phyloP scores from a whole-genome alignment of 35 echinoderm and acorn worm genomes.

The Heliocidaris tuberculata region DNA sequence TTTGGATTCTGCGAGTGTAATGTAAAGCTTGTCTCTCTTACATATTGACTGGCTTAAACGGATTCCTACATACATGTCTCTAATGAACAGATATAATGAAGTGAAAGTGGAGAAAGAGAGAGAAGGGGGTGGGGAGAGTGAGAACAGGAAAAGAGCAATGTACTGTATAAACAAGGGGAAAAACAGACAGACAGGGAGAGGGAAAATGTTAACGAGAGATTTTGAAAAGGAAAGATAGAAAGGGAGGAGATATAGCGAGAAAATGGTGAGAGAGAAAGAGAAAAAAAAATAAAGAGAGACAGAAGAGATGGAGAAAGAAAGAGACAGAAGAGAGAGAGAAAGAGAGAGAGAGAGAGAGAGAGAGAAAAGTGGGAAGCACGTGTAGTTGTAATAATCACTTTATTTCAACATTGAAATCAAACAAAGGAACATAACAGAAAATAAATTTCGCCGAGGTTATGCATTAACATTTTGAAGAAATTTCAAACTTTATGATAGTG shows the following conservation, averaged over 20 bases:
- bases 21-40: background rate
- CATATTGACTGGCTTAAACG: background rate
- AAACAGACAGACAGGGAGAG: background rate
- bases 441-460: too few species aligned
- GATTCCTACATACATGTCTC: too few species aligned
- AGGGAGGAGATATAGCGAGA: background rate
- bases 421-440: too few species aligned
- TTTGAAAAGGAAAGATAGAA: background rate
- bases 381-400: too few species aligned
- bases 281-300: too few species aligned
- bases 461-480: too few species aligned
- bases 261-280: too few species aligned
- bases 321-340: background rate
- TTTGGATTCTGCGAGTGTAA: slow-evolving; percentile 1
- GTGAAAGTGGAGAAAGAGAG: background rate
- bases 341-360: background rate
- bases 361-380: too few species aligned
- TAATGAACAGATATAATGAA: background rate
- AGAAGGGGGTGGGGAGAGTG: background rate
- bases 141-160: background rate
- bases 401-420: too few species aligned
- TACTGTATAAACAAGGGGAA: background rate
- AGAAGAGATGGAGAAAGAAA: too few species aligned
- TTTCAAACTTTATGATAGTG: too few species aligned
- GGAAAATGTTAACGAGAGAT: background rate